Base-by-base conservation (phyloP, 2,888 invertebrate genomes). In the Ophioninae sp. region DNA sequence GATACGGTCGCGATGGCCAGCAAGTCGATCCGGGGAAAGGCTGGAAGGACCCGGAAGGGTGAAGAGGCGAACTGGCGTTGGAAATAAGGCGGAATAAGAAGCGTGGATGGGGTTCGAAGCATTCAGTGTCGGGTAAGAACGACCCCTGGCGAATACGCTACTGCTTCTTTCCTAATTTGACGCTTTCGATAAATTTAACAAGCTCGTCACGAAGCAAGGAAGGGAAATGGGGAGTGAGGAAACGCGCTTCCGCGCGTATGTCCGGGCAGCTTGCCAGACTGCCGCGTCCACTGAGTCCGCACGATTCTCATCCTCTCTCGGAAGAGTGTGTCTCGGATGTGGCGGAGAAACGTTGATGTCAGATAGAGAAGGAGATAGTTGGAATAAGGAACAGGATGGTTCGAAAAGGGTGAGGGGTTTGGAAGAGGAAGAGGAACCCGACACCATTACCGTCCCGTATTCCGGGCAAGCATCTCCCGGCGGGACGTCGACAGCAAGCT, bases 101-200 rank as follows among this genome's bases (percentile, higher is more conserved):
- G 69, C 37, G 83, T 69, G 79, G 68, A 81, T 79, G 83, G 85
- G 79, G 79, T 82, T 84, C 78, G 83, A 78, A 70, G 78, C 78
- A 70, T 78, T 78, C 80, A 81, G 70, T 77, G 76, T 79, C 78
- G 70, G 80, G 84, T 44, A 70, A 67, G 61, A 77, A 68, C 61
- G 68, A n/a, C 70, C 70, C 74, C 73, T 73, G 81, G 81, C 65
- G 74, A 84, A 80, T 83, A 75, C 73, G 74, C 77, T 76, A 65
- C 78, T 70, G 82, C 85, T 91, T 90, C 89, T 88, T 87, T 90
- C 90, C 90, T 92, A 92, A 92, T 92, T 92, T 92, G 92, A 91
- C 91, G 90, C 90, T 91, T 91, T 92, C 92, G 91, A 92, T 92
- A 92, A 92, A 91, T 92, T 92, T 92, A 92, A 92, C 92, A 92